A percentile compares a stretch with the other conserved stretches of the same genome.
These are phyloP conservation scores for Andrena chrysosceles DNA, from an alignment of 2,888 invertebrate genomes.

Conservation along the genomic window DNA sequence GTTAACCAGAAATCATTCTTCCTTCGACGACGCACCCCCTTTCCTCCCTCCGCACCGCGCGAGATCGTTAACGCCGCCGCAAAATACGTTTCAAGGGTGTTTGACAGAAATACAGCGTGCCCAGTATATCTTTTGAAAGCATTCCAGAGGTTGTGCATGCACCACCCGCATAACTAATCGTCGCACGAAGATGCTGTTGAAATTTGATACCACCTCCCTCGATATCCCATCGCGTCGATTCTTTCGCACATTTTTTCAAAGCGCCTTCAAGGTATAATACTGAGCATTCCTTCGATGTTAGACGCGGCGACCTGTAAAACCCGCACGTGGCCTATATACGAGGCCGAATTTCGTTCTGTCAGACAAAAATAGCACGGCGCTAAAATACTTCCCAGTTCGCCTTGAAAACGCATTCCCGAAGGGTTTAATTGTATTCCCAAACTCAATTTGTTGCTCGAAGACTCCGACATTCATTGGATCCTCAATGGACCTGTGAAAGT, in stretches of 20 bases:
- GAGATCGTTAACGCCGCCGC: slow-evolving; percentile 27
- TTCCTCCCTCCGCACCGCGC: not conserved
- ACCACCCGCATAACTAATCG: slow-evolving; percentile 33
- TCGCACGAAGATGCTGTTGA: slow-evolving; percentile 28
- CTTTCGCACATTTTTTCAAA: not conserved
- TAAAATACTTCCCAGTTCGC: slow-evolving; percentile 69
- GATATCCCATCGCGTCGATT: not conserved
- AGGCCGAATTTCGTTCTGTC: slow-evolving; percentile 73
- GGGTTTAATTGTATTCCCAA: slow-evolving; percentile 41
- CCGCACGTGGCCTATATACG: slow-evolving; percentile 77
- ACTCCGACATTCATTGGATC: not conserved
- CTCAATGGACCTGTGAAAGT: not conserved
- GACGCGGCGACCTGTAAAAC: slow-evolving; percentile 50
- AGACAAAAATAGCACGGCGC: slow-evolving; percentile 77
- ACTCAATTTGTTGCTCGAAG: not conserved
- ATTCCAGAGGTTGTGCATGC: slow-evolving; percentile 64
- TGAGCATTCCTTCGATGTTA: not conserved
- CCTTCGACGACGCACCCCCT: not conserved
- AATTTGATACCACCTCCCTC: slow-evolving; percentile 24
- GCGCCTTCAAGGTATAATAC: not conserved
- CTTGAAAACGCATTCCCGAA: slow-evolving; percentile 66
- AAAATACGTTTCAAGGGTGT: slow-evolving; percentile 65
- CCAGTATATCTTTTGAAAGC: slow-evolving; percentile 60
- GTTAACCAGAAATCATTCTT: not conserved
- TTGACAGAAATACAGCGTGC: slow-evolving; percentile 65